Percentiles rank a stretch among this genome's conserved stretches.
Evolutionary conservation across 2,888 invertebrate genomes (phyloP).

Genomic region (Orchesella flavescens): DNA sequence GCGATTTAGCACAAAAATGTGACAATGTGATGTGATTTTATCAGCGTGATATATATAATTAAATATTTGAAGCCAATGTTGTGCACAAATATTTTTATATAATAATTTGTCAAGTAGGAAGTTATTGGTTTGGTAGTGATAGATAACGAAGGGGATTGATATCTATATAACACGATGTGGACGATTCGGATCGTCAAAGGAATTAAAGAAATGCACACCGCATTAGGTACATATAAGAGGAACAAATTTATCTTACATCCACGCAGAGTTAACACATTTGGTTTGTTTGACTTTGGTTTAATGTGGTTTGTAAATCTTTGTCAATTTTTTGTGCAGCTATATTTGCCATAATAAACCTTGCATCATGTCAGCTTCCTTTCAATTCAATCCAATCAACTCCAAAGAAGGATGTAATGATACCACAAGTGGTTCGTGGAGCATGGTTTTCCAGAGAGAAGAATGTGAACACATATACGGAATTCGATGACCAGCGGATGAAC

Average conservation of each 20-base stretch:
- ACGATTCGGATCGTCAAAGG: background rate
- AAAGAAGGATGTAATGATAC: slow-evolving; percentile 76
- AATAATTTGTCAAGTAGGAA: no score
- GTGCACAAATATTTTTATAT: no score
- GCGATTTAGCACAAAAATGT: slow-evolving; percentile 16
- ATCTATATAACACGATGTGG: background rate
- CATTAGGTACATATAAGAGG: background rate
- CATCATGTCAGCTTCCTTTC: slow-evolving; percentile 29
- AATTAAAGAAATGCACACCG: background rate
- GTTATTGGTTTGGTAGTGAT: background rate
- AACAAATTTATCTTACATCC: background rate
- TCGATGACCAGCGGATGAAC: slow-evolving; percentile 87
- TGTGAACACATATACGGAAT: slow-evolving; percentile 85
- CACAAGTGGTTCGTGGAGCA: slow-evolving; percentile 85
- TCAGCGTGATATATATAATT: background rate
- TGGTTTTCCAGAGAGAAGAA: slow-evolving; percentile 96
- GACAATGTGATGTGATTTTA: slow-evolving; percentile 35
- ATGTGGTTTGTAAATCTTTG: background rate
- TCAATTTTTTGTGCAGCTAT: slow-evolving; percentile 19
- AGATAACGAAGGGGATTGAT: background rate
- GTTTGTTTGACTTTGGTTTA: no score
- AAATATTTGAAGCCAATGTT: background rate
- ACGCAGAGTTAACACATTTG: no score
- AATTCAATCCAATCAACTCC: background rate
- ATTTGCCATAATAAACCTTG: slow-evolving; percentile 10